Percentiles rank a stretch among this genome's conserved stretches.
These are phyloP conservation scores for Chlorops oryzae DNA, from an alignment of 1,140 invertebrate species.

Conservation along the genomic window DNA sequence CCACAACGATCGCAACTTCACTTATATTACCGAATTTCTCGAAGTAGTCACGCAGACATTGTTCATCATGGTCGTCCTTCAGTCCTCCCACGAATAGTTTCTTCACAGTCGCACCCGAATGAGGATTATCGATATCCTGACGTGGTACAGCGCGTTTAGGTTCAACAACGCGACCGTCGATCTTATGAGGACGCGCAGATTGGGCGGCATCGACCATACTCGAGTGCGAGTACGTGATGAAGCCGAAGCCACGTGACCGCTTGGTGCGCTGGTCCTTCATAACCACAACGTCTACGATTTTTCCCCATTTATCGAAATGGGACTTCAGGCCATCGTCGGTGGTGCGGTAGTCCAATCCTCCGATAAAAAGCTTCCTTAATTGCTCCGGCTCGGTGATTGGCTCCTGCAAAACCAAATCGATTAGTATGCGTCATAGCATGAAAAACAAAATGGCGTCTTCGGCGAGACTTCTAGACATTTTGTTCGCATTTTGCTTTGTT, in stretches of 20 bases:
- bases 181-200: slow-evolving; percentile 67
- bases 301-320: slow-evolving; percentile 96
- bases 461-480: slow-evolving; percentile 16
- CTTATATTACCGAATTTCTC: slow-evolving; percentile 76
- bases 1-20: slow-evolving; percentile 81
- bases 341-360: slow-evolving; percentile 94
- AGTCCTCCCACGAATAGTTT: slow-evolving; percentile 92
- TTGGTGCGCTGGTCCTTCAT: slow-evolving; percentile 97
- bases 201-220: slow-evolving; percentile 95
- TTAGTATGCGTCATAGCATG: slow-evolving; percentile 13
- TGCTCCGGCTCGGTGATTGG: slow-evolving; percentile 76
- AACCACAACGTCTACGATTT: slow-evolving; percentile 95
- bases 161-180: slow-evolving; percentile 80
- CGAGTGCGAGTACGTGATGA: slow-evolving; percentile 89
- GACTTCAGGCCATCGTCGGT: slow-evolving; percentile 89
- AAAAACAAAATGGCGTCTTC: slow-evolving; percentile 39
- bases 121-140: slow-evolving; percentile 83
- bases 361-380: slow-evolving; percentile 93
- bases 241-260: slow-evolving; percentile 92
- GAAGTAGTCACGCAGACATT: slow-evolving; percentile 80
- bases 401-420: slow-evolving; percentile 26
- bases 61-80: slow-evolving; percentile 83
- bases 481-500: slow-evolving; percentile 9
- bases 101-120: slow-evolving; percentile 89
- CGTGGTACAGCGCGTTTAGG: slow-evolving; percentile 95